These are phyloP conservation scores for Cataglyphis albicans DNA, from an alignment of 2,888 invertebrate species.

Conservation along the genomic window DNA sequence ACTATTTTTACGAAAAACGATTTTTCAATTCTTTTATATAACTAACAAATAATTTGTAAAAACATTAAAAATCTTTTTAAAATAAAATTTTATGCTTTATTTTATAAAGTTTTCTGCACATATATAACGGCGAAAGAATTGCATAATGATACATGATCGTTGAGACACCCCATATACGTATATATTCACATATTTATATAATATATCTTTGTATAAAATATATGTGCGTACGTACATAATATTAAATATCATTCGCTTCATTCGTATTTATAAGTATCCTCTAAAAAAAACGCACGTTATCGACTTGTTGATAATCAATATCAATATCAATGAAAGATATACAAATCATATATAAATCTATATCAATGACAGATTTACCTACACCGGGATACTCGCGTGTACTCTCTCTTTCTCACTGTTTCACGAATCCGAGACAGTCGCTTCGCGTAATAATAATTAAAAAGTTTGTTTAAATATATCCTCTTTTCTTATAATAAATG, in stretches of 20 bases:
- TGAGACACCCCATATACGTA: background rate
- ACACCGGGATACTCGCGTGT: conserved; percentile 60
- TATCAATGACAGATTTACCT: conserved; percentile 67
- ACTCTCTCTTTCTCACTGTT: conserved; percentile 60
- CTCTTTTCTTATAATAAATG: background rate
- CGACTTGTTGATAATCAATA: conserved; percentile 66
- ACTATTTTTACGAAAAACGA: background rate
- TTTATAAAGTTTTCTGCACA: background rate
- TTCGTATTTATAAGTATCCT: conserved; percentile 81
- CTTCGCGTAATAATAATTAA: background rate
- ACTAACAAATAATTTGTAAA: background rate
- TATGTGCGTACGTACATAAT: conserved; percentile 73
- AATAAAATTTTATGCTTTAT: background rate
- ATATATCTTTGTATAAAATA: conserved; percentile 74
- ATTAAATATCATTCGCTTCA: conserved; percentile 79
- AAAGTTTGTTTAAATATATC: conserved; percentile 3
- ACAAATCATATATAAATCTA: background rate
- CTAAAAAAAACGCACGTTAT: conserved; percentile 70
- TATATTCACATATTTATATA: conserved; percentile 51
- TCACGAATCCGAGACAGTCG: conserved; percentile 26
- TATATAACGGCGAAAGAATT: background rate
- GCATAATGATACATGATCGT: background rate
- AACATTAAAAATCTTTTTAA: background rate
- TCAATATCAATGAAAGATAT: conserved; percentile 71
- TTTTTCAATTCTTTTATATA: background rate